Conservation (phyloP, 2,888 invertebrate species). For the Melangyna quadrimaculata region DNA sequence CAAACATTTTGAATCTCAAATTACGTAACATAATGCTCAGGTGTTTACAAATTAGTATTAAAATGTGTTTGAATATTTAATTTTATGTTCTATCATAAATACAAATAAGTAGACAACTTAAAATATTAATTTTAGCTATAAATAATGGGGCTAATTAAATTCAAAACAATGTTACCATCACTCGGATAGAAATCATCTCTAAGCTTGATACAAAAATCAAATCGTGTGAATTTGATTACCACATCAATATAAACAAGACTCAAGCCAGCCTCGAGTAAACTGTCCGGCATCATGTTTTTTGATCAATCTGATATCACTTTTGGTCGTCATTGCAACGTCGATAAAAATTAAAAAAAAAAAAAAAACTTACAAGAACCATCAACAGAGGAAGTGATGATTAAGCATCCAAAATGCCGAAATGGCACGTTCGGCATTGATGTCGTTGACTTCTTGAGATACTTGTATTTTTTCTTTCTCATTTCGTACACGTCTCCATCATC, state of each 20-base stretch:
- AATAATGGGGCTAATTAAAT: not conserved
- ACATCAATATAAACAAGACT: not conserved
- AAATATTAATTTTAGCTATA: not conserved
- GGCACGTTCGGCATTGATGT: slow-evolving; percentile 7
- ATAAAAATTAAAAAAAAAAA: not conserved
- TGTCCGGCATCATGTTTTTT: not conserved
- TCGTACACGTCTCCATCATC: not conserved
- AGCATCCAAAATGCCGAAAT: slow-evolving; percentile 3
- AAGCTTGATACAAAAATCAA: not conserved
- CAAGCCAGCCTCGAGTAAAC: slow-evolving; percentile 8
- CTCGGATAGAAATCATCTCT: not conserved
- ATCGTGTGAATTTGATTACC: slow-evolving; percentile 22
- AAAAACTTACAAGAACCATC: not conserved
- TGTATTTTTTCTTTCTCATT: not conserved
- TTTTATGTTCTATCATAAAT: not conserved
- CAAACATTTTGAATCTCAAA: not conserved
- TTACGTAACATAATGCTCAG: not conserved
- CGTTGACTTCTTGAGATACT: slow-evolving; percentile 18
- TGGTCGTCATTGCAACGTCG: not conserved
- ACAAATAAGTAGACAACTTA: not conserved
- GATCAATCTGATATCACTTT: slow-evolving; percentile 18
- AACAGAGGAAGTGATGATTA: slow-evolving; percentile 44
- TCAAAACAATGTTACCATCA: not conserved
- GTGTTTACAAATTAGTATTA: not conserved
- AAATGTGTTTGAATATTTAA: not conserved